Evolutionary conservation across 2,113 vertebrate species (phyloP).

Genomic region (Ptilorrhoa leucosticta): DNA sequence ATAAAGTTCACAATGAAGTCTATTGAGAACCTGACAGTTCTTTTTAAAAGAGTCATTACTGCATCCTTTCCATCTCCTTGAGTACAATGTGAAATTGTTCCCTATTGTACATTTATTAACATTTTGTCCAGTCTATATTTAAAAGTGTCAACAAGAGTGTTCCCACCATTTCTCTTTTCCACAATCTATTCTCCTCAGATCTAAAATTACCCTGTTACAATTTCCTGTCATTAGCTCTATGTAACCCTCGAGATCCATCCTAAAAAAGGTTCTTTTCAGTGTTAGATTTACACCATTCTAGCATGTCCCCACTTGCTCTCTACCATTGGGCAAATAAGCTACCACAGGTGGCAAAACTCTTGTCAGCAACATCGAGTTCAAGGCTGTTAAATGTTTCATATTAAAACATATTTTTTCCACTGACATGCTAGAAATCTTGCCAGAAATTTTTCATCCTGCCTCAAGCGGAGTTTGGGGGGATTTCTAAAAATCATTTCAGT

Average conservation of each 20-base stretch:
- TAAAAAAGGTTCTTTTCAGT: neutral
- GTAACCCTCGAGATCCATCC: neutral
- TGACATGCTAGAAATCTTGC: neutral
- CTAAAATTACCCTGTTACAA: slow-evolving; percentile 6
- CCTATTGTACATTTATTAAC: slow-evolving; percentile 41
- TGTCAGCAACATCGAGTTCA: neutral
- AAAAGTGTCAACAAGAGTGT: slow-evolving; percentile 31
- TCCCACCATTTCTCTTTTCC: neutral
- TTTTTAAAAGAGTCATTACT: neutral
- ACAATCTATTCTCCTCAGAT: neutral
- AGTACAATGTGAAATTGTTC: slow-evolving; percentile 34
- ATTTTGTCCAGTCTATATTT: slow-evolving; percentile 54
- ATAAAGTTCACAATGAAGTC: neutral
- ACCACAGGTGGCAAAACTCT: neutral
- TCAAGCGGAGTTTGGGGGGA: neutral
- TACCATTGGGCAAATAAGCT: neutral
- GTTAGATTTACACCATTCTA: neutral
- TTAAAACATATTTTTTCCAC: neutral
- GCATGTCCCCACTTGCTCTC: neutral
- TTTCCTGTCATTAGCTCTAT: neutral
- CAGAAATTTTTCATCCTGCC: neutral
- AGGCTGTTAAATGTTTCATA: neutral
- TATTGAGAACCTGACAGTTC: neutral
- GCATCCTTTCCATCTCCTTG: slow-evolving; percentile 2
- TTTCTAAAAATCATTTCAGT: neutral